Evolutionary conservation across 2,797 vertebrate genomes (phyloP).

Genomic region (Podargus strigoides): DNA sequence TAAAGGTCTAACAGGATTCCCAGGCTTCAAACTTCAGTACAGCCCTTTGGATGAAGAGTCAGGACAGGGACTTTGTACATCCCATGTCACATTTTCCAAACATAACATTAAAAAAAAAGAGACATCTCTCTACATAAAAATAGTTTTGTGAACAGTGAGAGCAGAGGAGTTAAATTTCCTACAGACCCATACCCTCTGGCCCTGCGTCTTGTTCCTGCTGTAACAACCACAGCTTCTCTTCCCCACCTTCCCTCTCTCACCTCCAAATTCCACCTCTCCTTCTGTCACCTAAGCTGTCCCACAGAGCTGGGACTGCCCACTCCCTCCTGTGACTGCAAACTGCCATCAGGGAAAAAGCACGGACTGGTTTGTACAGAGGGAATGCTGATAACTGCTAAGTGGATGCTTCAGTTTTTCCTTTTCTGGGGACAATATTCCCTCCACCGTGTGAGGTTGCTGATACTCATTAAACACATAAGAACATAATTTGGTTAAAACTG

Average conservation of each 20-base stretch:
- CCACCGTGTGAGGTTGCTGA: not conserved
- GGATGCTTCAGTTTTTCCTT: not conserved
- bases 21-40: not conserved
- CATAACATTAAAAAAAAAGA: not conserved
- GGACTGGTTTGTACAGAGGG: not conserved
- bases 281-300: not conserved
- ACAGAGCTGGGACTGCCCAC: not conserved
- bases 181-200: not conserved
- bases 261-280: not conserved
- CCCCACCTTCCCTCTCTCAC: not conserved
- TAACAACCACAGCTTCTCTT: not conserved
- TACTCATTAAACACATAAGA: not conserved
- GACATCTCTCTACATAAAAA: not conserved
- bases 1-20: not conserved
- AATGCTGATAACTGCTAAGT: not conserved
- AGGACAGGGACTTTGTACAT: not conserved
- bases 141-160: not conserved
- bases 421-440: not conserved
- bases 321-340: not conserved
- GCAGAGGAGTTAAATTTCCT: not conserved
- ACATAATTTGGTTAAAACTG: not conserved
- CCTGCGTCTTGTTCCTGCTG: accelerated
- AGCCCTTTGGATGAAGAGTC: not conserved
- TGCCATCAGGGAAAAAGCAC: not conserved
- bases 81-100: not conserved